Conservation (phyloP, 1,140 invertebrate species). For the Araneus ventricosus region DNA sequence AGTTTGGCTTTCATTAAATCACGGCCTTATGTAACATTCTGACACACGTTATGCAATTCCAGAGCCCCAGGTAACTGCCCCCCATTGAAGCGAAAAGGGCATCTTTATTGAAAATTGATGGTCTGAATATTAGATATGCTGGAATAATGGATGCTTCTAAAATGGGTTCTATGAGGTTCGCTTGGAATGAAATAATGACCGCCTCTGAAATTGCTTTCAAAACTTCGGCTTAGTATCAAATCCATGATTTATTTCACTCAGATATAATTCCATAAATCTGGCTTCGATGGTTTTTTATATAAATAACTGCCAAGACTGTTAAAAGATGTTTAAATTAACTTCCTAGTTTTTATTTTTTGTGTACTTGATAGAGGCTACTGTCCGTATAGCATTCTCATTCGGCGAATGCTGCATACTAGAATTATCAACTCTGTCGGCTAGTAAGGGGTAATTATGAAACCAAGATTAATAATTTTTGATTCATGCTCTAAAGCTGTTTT, state of each 20-base stretch:
- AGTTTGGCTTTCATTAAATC: background rate
- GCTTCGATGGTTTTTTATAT: background rate
- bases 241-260: background rate
- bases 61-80: background rate
- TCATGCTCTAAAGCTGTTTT: too few species aligned
- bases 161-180: too few species aligned
- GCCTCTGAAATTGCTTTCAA: background rate
- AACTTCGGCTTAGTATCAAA: background rate
- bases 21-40: background rate
- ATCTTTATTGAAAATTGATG: background rate
- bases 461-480: too few species aligned
- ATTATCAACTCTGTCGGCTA: too few species aligned
- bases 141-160: background rate
- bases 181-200: too few species aligned
- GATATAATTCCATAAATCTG: background rate
- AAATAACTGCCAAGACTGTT: background rate
- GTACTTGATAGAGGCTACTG: too few species aligned
- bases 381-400: too few species aligned
- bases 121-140: background rate
- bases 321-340: too few species aligned
- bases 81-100: background rate
- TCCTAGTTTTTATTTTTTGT: too few species aligned
- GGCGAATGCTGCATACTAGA: too few species aligned
- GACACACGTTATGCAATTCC: constrained; percentile 16
- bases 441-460: too few species aligned